Conservation (phyloP, 2,797 vertebrate species). For the Lithobates sylvaticus region DNA sequence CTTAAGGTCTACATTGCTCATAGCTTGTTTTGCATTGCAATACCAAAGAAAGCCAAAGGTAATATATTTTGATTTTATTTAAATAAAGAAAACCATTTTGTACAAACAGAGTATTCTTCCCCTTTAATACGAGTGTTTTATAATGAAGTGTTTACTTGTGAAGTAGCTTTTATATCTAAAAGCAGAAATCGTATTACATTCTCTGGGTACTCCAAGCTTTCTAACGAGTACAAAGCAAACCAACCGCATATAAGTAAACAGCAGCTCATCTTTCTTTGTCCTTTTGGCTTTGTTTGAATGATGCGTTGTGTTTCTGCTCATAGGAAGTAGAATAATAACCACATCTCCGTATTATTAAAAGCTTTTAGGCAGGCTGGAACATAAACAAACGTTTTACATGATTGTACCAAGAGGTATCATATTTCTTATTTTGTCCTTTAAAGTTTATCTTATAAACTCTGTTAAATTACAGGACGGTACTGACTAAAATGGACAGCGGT, state of each 20-base stretch:
- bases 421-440: background rate
- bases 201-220: slow-evolving; percentile 26
- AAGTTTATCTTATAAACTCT: slow-evolving; percentile 9
- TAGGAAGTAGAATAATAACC: slow-evolving; percentile 39
- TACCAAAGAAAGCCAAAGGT: background rate
- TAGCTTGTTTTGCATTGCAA: background rate
- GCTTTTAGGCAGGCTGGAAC: slow-evolving; percentile 43
- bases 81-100: background rate
- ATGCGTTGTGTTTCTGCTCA: slow-evolving; percentile 27
- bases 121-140: background rate
- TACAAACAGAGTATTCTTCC: background rate
- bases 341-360: slow-evolving; percentile 51
- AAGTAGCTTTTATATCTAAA: slow-evolving; percentile 22
- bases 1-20: background rate
- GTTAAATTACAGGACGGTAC: background rate
- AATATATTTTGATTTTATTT: background rate
- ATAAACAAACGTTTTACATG: slow-evolving; percentile 39
- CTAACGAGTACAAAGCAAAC: background rate
- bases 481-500: no score
- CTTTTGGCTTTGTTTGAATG: slow-evolving; percentile 48
- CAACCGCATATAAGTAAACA: slow-evolving; percentile 27
- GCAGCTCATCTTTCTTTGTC: slow-evolving; percentile 29
- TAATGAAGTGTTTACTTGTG: slow-evolving; percentile 35
- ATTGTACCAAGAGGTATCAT: slow-evolving; percentile 19
- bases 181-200: slow-evolving; percentile 29